These are phyloP conservation scores for Butorides virescens DNA, from an alignment of 2,113 vertebrate genomes.

Conservation along the genomic window DNA sequence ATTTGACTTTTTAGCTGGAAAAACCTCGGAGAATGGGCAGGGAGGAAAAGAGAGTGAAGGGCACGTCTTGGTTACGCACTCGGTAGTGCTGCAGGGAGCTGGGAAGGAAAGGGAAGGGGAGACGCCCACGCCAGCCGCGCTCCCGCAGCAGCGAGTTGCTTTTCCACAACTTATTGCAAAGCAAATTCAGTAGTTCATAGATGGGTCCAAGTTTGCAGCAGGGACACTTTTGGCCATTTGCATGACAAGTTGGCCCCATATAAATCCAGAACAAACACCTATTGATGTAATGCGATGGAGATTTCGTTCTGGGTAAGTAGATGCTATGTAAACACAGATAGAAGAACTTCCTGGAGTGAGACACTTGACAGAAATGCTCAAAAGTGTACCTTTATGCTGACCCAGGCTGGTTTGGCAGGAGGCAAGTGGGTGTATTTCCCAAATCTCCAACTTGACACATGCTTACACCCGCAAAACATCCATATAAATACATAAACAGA, in stretches of 20 bases:
- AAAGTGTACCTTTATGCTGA: not conserved
- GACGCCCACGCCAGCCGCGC: fast-evolving
- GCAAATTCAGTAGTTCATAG: not conserved
- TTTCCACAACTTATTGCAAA: not conserved
- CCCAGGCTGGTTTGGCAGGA: not conserved
- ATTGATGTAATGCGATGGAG: not conserved
- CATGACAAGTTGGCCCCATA: not conserved
- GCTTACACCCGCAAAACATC: not conserved
- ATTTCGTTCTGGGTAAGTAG: not conserved
- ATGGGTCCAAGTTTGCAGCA: not conserved
- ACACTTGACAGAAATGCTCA: not conserved
- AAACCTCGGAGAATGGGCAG: not conserved
- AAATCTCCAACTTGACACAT: not conserved
- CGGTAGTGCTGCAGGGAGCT: not conserved
- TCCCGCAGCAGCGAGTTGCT: not conserved
- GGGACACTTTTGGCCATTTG: not conserved
- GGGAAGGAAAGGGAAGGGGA: not conserved
- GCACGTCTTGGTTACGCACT: not conserved
- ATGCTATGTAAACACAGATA: slow-evolving; percentile 23
- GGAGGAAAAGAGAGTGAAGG: not conserved
- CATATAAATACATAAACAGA: not conserved
- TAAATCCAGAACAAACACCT: not conserved
- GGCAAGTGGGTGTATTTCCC: not conserved
- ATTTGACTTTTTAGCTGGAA: not conserved
- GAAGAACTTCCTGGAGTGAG: slow-evolving; percentile 41